Percentiles rank a stretch among this genome's conserved stretches.
Conservation (phyloP, 2,113 vertebrate species). For the Lepidothrix coronata region DNA sequence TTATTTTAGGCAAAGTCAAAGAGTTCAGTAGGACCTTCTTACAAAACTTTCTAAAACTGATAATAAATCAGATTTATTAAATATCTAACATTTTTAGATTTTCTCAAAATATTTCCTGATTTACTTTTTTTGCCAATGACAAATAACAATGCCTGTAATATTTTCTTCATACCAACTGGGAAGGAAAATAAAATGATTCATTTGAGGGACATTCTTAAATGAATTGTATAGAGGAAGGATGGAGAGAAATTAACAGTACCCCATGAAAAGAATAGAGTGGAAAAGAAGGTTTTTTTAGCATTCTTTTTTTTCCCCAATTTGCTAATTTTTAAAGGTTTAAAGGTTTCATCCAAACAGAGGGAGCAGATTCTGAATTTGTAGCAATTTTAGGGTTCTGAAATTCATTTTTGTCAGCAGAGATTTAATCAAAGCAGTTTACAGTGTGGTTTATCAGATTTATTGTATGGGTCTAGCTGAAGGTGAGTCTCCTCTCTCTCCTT, state of each 20-base stretch:
- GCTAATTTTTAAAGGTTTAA: background rate
- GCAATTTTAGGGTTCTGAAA: background rate
- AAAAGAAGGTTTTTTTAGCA: background rate
- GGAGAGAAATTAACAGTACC: background rate
- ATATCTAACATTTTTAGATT: background rate
- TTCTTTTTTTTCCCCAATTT: background rate
- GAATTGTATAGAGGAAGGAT: background rate
- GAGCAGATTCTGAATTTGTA: background rate
- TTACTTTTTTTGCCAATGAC: background rate
- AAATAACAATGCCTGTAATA: background rate
- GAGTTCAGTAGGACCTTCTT: background rate
- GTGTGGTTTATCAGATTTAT: background rate
- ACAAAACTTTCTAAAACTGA: background rate
- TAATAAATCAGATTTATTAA: background rate
- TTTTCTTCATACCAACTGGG: background rate
- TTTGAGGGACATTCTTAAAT: background rate
- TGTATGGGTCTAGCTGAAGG: background rate
- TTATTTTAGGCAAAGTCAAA: background rate
- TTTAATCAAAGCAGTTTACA: background rate
- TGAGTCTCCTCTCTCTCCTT: background rate
- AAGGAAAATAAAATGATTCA: background rate
- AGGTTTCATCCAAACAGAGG: background rate
- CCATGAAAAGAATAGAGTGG: background rate
- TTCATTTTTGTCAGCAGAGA: background rate
- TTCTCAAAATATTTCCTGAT: background rate